These are phyloP conservation scores for Thaleichthys pacificus DNA, from an alignment of 2,797 vertebrate genomes.

Conservation along the genomic window DNA sequence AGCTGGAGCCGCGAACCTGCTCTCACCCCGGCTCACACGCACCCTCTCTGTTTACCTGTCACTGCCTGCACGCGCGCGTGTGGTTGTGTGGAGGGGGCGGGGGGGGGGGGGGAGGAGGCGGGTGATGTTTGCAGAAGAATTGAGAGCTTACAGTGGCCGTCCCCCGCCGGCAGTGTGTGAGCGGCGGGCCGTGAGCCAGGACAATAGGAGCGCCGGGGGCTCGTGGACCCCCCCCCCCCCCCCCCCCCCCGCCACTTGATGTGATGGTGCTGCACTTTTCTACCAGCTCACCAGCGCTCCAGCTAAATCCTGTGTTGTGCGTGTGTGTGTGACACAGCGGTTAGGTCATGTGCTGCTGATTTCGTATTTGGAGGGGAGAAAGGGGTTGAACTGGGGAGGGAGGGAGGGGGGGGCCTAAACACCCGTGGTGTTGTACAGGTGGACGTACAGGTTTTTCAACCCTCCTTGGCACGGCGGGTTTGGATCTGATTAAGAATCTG, in stretches of 20 bases:
- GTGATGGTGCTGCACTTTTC: conserved; percentile 38
- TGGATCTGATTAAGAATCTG: background rate
- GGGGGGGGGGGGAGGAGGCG: conserved; percentile 17
- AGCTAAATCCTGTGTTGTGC: conserved; percentile 31
- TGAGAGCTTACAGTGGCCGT: conserved; percentile 25
- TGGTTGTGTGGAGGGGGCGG: conserved; percentile 17
- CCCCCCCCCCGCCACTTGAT: background rate
- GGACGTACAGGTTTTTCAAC: background rate
- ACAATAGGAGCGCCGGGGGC: conserved; percentile 3
- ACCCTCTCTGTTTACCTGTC: background rate
- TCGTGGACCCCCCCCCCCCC: conserved; percentile 3
- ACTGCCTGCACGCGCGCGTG: background rate
- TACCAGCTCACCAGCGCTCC: conserved; percentile 21
- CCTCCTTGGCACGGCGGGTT: background rate
- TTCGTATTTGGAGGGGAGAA: background rate
- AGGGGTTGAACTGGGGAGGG: background rate
- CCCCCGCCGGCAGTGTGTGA: conserved; percentile 21
- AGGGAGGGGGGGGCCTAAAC: too few species aligned
- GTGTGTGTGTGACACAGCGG: conserved; percentile 3
- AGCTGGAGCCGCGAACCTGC: too few species aligned
- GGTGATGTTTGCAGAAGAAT: conserved; percentile 47
- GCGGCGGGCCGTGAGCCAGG: conserved; percentile 7
- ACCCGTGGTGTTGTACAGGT: background rate
- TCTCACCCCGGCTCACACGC: background rate
- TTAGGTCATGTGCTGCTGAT: conserved; percentile 25